A percentile compares a stretch with the other conserved stretches of the same genome.
Conservation (phyloP, 2,113 vertebrate genomes). For the Heterocephalus glaber region DNA sequence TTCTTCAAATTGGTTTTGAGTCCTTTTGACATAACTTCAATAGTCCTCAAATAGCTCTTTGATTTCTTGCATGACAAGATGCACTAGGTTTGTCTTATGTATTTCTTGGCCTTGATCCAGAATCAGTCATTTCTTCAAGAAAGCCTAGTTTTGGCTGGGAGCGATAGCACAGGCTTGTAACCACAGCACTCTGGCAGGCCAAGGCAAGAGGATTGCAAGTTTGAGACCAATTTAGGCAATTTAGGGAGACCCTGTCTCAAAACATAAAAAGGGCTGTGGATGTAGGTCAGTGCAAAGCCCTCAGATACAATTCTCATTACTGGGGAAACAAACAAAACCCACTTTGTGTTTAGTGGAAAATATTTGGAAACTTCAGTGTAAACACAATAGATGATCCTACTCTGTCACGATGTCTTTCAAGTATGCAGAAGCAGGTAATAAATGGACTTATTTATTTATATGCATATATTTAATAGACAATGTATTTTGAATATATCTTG, state of each 20-base stretch:
- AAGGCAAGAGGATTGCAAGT: no score
- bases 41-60: not conserved
- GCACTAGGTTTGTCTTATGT: not conserved
- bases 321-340: no score
- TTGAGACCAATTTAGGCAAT: no score
- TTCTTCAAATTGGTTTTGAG: constrained; percentile 1
- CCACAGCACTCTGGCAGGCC: no score
- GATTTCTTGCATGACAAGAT: not conserved
- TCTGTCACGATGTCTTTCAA: constrained; percentile 21
- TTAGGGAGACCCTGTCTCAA: no score
- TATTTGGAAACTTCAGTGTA: constrained; percentile 16
- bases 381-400: not conserved
- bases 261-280: no score
- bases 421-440: not conserved
- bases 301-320: no score
- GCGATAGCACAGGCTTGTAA: no score
- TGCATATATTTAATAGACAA: not conserved
- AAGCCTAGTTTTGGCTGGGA: not conserved
- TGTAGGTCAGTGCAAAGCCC: no score
- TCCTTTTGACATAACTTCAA: not conserved
- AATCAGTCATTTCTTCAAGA: constrained; percentile 27
- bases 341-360: not conserved
- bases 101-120: not conserved
- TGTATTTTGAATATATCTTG: not conserved
- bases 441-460: not conserved